Percentiles rank a stretch among this genome's conserved stretches.
phyloP scores from a whole-genome alignment of 2,113 vertebrate species.

The Pseudorhombus dupliciocellatus region DNA sequence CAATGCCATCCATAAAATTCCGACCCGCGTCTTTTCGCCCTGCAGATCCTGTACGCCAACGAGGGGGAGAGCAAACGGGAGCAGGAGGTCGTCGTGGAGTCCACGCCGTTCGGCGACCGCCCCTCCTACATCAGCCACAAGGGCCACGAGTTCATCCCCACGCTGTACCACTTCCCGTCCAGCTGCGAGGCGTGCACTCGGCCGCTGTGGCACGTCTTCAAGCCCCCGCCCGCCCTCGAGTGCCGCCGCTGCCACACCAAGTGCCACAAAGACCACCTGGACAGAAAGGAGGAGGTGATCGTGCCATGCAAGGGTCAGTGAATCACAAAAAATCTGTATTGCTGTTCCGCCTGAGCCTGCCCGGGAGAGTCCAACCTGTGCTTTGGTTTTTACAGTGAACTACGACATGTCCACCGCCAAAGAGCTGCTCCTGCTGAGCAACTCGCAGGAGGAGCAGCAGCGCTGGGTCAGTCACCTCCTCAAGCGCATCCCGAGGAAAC shows the following conservation, averaged over 20 bases:
- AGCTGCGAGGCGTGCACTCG: constrained; percentile 94
- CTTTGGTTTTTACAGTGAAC: constrained; percentile 83
- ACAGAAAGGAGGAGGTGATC: constrained; percentile 92
- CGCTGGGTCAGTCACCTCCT: constrained; percentile 94
- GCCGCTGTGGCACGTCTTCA: constrained; percentile 95
- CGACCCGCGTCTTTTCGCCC: neutral
- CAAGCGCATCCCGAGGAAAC: constrained; percentile 95
- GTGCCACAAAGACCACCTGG: constrained; percentile 97
- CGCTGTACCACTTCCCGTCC: constrained; percentile 96
- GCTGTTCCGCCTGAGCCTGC: neutral
- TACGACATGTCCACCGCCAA: constrained; percentile 97
- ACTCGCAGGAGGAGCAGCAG: constrained; percentile 92
- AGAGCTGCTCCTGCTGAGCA: constrained; percentile 92
- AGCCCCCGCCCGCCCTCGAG: constrained; percentile 93
- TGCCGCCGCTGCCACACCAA: constrained; percentile 96
- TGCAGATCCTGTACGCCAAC: constrained; percentile 94
- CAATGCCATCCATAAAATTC: neutral
- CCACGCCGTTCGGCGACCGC: constrained; percentile 82
- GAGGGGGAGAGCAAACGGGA: constrained; percentile 96
- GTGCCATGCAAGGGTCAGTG: constrained; percentile 91
- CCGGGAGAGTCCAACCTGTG: neutral
- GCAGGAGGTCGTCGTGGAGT: constrained; percentile 86
- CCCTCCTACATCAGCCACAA: constrained; percentile 92
- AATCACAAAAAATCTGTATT: no score
- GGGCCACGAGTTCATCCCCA: constrained; percentile 95